Conservation (phyloP, 1,140 invertebrate genomes). For the Lamellibrachia luymesi region DNA sequence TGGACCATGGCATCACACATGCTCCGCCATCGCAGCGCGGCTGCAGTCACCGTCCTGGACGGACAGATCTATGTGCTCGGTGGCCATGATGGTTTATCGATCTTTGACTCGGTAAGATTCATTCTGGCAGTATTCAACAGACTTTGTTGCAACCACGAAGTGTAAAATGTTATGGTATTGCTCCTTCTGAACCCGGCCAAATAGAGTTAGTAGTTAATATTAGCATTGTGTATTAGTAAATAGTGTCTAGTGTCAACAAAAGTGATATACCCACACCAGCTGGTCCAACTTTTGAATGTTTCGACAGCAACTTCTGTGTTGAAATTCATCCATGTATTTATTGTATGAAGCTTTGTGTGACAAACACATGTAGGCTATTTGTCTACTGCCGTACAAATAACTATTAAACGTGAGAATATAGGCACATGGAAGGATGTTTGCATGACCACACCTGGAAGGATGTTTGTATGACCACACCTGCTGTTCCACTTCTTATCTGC, state of each 20-base stretch:
- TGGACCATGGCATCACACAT: conserved; percentile 51
- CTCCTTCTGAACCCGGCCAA: background rate
- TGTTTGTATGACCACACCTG: too few relatives aligned
- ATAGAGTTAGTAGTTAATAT: background rate
- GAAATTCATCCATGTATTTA: background rate
- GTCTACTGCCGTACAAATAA: too few relatives aligned
- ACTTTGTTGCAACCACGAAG: background rate
- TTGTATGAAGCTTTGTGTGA: background rate
- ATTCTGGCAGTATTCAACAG: background rate
- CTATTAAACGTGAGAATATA: too few relatives aligned
- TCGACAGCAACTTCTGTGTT: background rate
- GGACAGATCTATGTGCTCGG: conserved; percentile 79
- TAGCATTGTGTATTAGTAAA: background rate
- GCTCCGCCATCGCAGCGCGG: conserved; percentile 63
- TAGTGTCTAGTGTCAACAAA: background rate
- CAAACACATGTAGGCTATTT: background rate
- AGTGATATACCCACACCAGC: background rate
- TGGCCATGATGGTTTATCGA: conserved; percentile 84
- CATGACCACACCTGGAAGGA: too few relatives aligned
- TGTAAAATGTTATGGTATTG: background rate
- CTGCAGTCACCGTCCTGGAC: conserved; percentile 80
- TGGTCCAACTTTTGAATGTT: background rate
- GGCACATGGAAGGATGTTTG: too few relatives aligned
- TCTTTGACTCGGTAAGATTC: conserved; percentile 75
- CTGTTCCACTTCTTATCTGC: background rate